Evolutionary conservation across 2,113 vertebrate species (phyloP).

Genomic region (Oriolus oriolus): DNA sequence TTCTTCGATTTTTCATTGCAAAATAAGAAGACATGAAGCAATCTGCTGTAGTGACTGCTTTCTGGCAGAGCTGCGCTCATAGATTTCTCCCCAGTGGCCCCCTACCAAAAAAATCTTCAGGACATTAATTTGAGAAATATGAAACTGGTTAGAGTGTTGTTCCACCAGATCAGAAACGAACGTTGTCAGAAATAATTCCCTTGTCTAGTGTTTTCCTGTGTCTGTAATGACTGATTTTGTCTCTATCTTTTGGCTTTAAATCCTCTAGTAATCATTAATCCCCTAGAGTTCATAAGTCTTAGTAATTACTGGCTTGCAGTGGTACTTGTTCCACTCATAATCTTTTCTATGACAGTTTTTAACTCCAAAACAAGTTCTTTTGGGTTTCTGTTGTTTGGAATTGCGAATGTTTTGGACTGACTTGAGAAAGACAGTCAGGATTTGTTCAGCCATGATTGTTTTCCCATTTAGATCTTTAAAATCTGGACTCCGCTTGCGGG

Average conservation of each 20-base stretch:
- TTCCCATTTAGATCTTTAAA: background rate
- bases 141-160: background rate
- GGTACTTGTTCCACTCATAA: background rate
- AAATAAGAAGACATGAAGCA: background rate
- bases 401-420: background rate
- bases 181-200: background rate
- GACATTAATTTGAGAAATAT: background rate
- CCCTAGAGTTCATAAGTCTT: background rate
- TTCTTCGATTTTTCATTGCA: background rate
- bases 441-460: background rate
- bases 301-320: background rate
- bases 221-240: background rate
- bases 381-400: background rate
- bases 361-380: background rate
- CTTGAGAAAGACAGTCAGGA: background rate
- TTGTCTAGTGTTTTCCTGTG: background rate
- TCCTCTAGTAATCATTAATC: background rate
- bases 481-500: background rate
- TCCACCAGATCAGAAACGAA: background rate
- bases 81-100: background rate
- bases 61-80: background rate
- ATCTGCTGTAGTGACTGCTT: background rate
- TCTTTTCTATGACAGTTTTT: background rate
- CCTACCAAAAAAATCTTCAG: background rate
- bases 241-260: background rate